A percentile compares a stretch with the other conserved stretches of the same genome.
phyloP scores from a whole-genome alignment of 2,888 invertebrate species.

The Lepeophtheirus nordmannii region DNA sequence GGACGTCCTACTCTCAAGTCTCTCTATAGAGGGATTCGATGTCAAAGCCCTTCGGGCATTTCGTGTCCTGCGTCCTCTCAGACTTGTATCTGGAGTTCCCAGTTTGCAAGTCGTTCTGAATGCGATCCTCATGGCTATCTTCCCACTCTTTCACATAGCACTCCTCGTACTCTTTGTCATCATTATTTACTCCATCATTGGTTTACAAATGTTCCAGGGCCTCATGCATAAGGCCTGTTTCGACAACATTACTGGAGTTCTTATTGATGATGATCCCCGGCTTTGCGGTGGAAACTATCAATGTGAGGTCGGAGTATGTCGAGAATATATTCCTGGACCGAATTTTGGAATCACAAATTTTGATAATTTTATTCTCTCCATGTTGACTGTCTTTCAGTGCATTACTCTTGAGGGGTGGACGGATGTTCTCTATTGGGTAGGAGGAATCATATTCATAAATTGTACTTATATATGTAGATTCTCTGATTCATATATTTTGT shows the following conservation, averaged over 20 bases:
- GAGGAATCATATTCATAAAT: conserved; percentile 28
- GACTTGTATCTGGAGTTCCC: conserved; percentile 42
- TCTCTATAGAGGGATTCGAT: conserved; percentile 38
- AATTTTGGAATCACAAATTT: conserved; percentile 34
- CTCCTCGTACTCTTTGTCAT: conserved; percentile 44
- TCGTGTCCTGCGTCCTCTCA: conserved; percentile 42
- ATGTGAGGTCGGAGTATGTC: neutral
- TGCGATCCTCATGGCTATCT: conserved; percentile 44
- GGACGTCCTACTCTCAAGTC: conserved; percentile 32
- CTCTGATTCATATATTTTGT: too few species aligned
- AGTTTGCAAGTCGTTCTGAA: conserved; percentile 43
- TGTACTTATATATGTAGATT: too few species aligned
- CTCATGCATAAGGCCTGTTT: conserved; percentile 40
- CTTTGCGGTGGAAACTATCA: conserved; percentile 13
- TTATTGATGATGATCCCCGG: conserved; percentile 7
- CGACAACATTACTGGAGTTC: conserved; percentile 33
- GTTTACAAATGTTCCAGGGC: conserved; percentile 42
- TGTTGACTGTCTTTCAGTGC: conserved; percentile 18
- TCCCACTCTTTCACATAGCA: conserved; percentile 44
- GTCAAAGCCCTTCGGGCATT: conserved; percentile 45
- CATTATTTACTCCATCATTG: conserved; percentile 45
- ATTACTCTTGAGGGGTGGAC: conserved; percentile 19
- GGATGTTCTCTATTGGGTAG: conserved; percentile 40
- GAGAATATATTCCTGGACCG: conserved; percentile 38
- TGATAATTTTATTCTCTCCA: conserved; percentile 8